Base-by-base conservation (phyloP, 2,888 invertebrate species). In the Ephialtes manifestator region DNA sequence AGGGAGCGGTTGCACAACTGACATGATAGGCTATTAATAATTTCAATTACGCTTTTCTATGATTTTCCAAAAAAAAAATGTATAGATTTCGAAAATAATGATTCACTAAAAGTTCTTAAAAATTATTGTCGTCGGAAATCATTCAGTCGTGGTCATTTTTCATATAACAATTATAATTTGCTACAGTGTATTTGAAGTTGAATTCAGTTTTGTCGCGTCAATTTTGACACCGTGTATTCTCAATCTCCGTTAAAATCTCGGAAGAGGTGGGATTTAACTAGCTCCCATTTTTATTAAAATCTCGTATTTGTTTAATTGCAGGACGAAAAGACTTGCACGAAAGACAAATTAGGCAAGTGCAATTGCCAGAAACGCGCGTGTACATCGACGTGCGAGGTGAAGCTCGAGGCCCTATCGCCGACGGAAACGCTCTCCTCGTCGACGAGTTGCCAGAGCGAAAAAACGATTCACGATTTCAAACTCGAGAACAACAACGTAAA, bases 401-500 rank as follows among this genome's bases (percentile, higher is more conserved):
- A 94, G 84, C 90, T 93, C 81, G 93, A 94, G 87, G 92, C 90
- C 43, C 83, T 92, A 20, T 93, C 93, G 46, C 94, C 94, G 18
- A 88, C 89, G 18, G 92, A 92, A 76, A 91, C 91, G 71, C 65
- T 92, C 58, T 86, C 87, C 80, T 65, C 84, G 63, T 78, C 82
- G 86, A 78, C 70, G 88, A 89, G 78, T 86, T 86, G 84, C 31
- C 72, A 72, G 0, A 77, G 24, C 35, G 86, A 67, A 18, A 85
- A 46, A 68, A 70, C 83, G 48, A 60, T 88, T 46, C 91, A 90
- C 67, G 88, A 89, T 55, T 91, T 93, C 77, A 94, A 94, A 78
- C 76, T 93, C 68, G 94, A 94, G 81, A 93, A 93, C 86, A 94
- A 93, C 87, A 93, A 94, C 81, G 93, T 94, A 43, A 94, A 94